Conservation (phyloP, 2,888 invertebrate genomes). For the Leptogaster cylindrica region DNA sequence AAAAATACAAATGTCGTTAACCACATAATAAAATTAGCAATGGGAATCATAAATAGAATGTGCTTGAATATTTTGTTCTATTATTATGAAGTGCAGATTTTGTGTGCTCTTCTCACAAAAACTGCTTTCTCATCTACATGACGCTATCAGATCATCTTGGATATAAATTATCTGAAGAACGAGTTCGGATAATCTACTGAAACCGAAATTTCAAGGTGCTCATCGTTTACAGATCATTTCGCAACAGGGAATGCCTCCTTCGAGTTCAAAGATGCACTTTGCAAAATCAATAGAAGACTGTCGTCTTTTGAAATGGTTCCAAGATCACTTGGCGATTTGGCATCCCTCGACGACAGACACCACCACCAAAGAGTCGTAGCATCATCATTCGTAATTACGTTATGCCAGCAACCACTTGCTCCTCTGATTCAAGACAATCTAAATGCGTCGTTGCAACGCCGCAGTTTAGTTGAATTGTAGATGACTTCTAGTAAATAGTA, state of each 20-base stretch:
- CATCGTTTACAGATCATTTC: background rate
- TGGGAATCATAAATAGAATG: no score
- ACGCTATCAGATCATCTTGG: no score
- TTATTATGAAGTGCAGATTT: no score
- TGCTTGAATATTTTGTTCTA: no score
- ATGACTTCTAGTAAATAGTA: constrained; percentile 16
- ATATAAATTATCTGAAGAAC: background rate
- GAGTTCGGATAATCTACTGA: background rate
- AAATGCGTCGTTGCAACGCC: no score
- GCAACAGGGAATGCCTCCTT: no score
- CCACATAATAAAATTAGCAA: no score
- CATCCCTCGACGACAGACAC: background rate
- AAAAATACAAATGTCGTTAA: no score
- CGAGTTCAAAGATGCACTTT: background rate
- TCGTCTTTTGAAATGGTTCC: constrained; percentile 20
- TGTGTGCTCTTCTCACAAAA: no score
- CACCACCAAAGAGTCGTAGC: background rate
- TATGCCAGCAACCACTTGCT: constrained; percentile 19
- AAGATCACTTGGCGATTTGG: constrained; percentile 10
- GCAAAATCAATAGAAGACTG: background rate
- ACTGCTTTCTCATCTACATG: no score
- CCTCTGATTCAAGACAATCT: background rate
- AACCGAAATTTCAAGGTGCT: background rate
- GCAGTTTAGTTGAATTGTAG: no score
- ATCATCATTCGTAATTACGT: background rate